Base-by-base conservation (phyloP, 2,113 vertebrate species). In the Illadopsis cleaveri region DNA sequence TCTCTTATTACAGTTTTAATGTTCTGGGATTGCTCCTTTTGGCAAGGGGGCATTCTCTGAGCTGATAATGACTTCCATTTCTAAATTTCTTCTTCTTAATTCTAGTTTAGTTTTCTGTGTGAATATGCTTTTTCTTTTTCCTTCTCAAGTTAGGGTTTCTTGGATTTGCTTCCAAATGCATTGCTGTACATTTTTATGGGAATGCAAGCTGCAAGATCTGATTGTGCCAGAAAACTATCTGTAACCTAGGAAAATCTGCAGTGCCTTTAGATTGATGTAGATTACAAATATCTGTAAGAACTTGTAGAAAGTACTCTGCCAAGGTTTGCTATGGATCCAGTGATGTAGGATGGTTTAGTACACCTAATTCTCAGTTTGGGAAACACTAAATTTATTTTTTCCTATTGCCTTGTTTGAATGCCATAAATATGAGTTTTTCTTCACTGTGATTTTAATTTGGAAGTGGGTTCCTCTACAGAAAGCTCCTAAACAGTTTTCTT, bases 1-100 rank as follows among this genome's bases (percentile, higher is more conserved):
- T 50, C 77, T 62, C 31, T 45, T 70, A 28, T 20, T 33, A n/a
- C 5, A 35, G 6, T 44, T 87, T 79, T 28, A 73, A 16, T n/a
- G 5, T 62, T 75, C 31, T 54, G 25, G 4, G 14, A 17, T n/a
- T 66, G 25, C 24, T 70, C 19, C 47, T 73, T 81, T 38, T 65
- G 31, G 6, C 0, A 2, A 38, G 12, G 17, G 4, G 13, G 2
- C 0, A 3, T 68, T 77, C 16, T 11, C n/a, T 12, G 9, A 21
- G 21, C 62, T 68, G 25, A 65, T 80, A 24, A n/a, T 22, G 1
- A 45, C 11, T 73, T 83, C 22, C 1, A 27, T 82, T 87, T 79
- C 40, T 78, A 38, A 82, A 48, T 2, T 35, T 75, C 82, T 85
- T 71, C 35, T 24, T 65, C 30, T 37, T 47, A 79, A 61, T 54